Percentiles rank a stretch among this genome's conserved stretches.
Evolutionary conservation across 2,113 vertebrate species (phyloP).

Genomic region (Coptodon bakossiorum): DNA sequence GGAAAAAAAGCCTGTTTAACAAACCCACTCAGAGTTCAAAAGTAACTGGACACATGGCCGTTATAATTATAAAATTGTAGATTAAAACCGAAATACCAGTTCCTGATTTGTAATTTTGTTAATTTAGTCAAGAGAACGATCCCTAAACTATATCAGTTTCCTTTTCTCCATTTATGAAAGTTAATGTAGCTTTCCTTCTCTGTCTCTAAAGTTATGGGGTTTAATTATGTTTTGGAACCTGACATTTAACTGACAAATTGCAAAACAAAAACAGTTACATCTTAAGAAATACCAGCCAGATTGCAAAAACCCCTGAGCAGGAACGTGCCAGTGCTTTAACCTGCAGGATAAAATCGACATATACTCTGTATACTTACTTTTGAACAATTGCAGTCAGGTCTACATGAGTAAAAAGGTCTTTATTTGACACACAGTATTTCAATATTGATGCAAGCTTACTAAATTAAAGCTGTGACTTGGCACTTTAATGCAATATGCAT

Average conservation of each 20-base stretch:
- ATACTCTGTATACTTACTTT: not conserved
- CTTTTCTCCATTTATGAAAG: not conserved
- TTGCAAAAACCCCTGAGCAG: not conserved
- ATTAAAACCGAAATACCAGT: not conserved
- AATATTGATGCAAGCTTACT: not conserved
- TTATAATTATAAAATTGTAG: not conserved
- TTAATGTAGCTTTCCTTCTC: not conserved
- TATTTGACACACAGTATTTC: not conserved
- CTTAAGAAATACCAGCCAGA: not conserved
- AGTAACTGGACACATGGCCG: not conserved
- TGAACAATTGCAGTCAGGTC: not conserved
- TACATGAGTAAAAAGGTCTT: not conserved
- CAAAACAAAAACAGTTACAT: not conserved
- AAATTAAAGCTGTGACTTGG: not conserved
- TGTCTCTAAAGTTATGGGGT: not conserved
- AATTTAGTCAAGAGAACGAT: not conserved
- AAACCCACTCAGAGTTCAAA: not conserved
- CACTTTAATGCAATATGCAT: not conserved
- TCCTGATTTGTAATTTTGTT: not conserved
- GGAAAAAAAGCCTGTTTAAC: not conserved
- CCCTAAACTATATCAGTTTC: not conserved
- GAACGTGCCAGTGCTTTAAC: not conserved
- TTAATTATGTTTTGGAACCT: not conserved
- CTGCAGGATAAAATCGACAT: not conserved
- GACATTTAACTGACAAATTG: not conserved